These are phyloP conservation scores for Drosophila santomea DNA, from an alignment of 1,140 invertebrate species.

Conservation along the genomic window DNA sequence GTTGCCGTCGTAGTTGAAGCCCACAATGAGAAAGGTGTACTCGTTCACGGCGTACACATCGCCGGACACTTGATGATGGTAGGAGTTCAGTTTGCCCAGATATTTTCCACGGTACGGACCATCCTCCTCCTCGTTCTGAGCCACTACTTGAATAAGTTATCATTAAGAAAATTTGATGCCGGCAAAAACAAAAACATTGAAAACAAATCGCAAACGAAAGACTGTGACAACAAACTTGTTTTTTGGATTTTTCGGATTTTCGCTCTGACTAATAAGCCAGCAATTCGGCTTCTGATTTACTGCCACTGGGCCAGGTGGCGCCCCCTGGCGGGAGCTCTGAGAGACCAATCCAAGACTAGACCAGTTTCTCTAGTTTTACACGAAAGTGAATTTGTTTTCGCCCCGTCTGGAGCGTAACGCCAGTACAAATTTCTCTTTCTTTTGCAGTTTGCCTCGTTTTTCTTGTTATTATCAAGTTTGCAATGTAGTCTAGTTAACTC, in stretches of 20 bases:
- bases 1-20: constrained; percentile 96
- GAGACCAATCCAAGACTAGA: constrained; percentile 44
- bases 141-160: constrained; percentile 28
- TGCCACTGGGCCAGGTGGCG: constrained; percentile 30
- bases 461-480: constrained; percentile 2
- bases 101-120: constrained; percentile 92
- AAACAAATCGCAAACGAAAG: constrained; percentile 22
- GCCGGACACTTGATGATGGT: constrained; percentile 94
- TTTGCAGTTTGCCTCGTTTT: constrained; percentile 37
- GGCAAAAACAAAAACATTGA: not conserved
- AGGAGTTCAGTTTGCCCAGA: constrained; percentile 94
- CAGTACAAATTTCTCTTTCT: constrained; percentile 67
- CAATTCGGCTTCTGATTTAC: constrained; percentile 35
- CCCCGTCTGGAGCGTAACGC: constrained; percentile 54
- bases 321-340: constrained; percentile 26
- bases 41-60: constrained; percentile 96
- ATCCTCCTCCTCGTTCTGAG: constrained; percentile 86
- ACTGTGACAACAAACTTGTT: constrained; percentile 38
- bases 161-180: not conserved
- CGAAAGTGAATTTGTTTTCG: constrained; percentile 81
- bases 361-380: constrained; percentile 78
- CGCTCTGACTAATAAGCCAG: constrained; percentile 53
- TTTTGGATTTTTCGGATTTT: not conserved
- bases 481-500: constrained; percentile 36
- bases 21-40: constrained; percentile 91